phyloP scores from a whole-genome alignment of 2,797 vertebrate species.

The Periophthalmus magnuspinnatus region DNA sequence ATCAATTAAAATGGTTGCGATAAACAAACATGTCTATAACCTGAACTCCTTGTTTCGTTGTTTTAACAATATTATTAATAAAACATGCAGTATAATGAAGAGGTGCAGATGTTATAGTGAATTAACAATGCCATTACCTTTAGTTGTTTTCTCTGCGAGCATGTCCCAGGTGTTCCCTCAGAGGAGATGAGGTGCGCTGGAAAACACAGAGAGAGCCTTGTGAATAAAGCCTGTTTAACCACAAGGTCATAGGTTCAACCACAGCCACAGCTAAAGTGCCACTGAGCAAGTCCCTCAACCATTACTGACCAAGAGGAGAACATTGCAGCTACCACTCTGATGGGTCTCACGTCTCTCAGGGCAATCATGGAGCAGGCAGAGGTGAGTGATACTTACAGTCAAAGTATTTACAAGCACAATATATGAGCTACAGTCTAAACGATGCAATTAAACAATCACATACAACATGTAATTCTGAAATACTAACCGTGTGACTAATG shows the following conservation, averaged over 20 bases:
- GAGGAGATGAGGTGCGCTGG: conserved; percentile 28
- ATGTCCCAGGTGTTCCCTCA: conserved; percentile 22
- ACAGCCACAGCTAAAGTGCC: conserved; percentile 48
- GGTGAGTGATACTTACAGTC: conserved; percentile 9
- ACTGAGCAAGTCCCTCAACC: conserved; percentile 25
- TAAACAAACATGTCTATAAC: neutral
- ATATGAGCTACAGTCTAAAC: conserved; percentile 17
- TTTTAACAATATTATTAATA: conserved; percentile 2
- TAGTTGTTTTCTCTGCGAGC: conserved; percentile 7
- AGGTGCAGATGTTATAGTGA: neutral
- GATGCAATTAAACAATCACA: conserved; percentile 31
- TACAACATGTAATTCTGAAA: conserved; percentile 24
- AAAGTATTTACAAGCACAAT: conserved; percentile 11
- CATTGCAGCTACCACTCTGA: neutral
- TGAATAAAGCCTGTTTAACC: conserved; percentile 51
- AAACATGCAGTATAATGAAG: neutral
- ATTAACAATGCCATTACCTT: conserved; percentile 49
- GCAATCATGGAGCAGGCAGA: conserved; percentile 1
- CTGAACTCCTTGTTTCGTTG: neutral
- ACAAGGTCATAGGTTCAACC: conserved; percentile 52
- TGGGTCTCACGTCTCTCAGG: neutral
- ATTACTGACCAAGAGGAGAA: conserved; percentile 19
- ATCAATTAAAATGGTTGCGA: neutral
- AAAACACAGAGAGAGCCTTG: conserved; percentile 39
- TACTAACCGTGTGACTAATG: conserved; percentile 8